Evolutionary conservation across 1,140 invertebrate genomes (phyloP).

Genomic region (Hycleus cichorii): DNA sequence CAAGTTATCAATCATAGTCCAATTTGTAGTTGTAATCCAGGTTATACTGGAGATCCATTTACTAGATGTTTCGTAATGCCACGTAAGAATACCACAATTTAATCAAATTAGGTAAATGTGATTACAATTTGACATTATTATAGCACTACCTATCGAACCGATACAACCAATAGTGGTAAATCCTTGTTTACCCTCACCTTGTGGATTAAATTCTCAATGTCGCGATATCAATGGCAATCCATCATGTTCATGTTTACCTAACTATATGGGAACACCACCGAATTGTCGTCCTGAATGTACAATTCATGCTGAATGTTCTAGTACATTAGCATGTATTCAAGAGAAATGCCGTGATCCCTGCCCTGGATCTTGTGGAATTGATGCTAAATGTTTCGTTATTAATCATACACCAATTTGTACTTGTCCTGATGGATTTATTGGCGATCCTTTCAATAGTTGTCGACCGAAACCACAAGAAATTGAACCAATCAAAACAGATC

Average conservation of each 20-base stretch:
- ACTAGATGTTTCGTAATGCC: constrained; percentile 49
- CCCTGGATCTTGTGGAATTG: constrained; percentile 62
- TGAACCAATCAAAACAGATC: constrained; percentile 39
- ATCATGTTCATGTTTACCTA: constrained; percentile 56
- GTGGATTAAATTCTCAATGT: constrained; percentile 64
- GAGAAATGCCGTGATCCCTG: constrained; percentile 65
- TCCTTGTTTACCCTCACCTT: constrained; percentile 61
- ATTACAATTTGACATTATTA: constrained; percentile 11
- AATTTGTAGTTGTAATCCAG: constrained; percentile 54
- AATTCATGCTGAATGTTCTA: constrained; percentile 57
- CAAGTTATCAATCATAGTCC: constrained; percentile 60
- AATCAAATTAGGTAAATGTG: not conserved
- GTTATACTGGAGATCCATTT: constrained; percentile 61
- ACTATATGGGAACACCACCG: constrained; percentile 62
- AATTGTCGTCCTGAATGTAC: constrained; percentile 64
- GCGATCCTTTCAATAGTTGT: constrained; percentile 64
- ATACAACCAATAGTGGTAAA: constrained; percentile 33
- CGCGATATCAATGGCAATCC: constrained; percentile 49
- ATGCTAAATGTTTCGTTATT: constrained; percentile 54
- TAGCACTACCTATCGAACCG: constrained; percentile 25
- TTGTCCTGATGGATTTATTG: constrained; percentile 58
- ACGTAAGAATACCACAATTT: constrained; percentile 42
- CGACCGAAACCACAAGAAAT: constrained; percentile 39
- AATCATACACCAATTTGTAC: constrained; percentile 59
- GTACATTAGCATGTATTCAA: constrained; percentile 54